Conservation (phyloP, 2,888 invertebrate genomes). For the Cactoblastis cactorum region DNA sequence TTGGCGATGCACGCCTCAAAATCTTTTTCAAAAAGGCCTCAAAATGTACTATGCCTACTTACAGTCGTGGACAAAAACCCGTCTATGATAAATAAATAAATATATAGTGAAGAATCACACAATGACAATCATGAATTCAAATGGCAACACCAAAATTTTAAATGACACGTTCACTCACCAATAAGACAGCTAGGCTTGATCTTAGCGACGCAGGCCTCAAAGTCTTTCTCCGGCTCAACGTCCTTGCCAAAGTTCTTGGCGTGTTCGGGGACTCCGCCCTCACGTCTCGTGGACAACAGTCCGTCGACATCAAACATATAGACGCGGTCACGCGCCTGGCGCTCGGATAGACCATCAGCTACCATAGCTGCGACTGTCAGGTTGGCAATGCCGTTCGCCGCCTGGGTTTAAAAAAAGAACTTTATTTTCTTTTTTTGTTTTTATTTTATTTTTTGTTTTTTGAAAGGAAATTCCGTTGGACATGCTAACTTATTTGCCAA, state of each 20-base stretch:
- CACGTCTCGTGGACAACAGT: conserved; percentile 84
- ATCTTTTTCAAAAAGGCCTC: not conserved
- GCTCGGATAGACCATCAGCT: conserved; percentile 78
- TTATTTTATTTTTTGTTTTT: no score
- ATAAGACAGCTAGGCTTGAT: conserved; percentile 93
- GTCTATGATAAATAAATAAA: no score
- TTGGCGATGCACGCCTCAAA: not conserved
- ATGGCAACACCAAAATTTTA: no score
- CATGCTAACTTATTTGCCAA: no score
- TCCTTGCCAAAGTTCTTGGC: conserved; percentile 88
- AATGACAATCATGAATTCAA: not conserved
- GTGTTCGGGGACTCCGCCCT: conserved; percentile 83
- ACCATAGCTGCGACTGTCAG: conserved; percentile 94
- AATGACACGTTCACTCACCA: conserved; percentile 82
- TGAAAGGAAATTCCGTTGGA: no score
- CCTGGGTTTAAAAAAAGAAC: conserved; percentile 68
- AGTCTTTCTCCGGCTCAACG: conserved; percentile 86
- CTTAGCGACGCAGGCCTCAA: conserved; percentile 88
- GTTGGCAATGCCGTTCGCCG: conserved; percentile 95
- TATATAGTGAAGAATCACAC: no score
- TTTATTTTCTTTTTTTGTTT: no score
- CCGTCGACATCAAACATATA: conserved; percentile 98
- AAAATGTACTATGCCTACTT: no score
- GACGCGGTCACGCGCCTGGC: conserved; percentile 91
- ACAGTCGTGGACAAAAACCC: not conserved